Evolutionary conservation across 2,888 invertebrate genomes (phyloP).

Genomic region (Euclidia mi): DNA sequence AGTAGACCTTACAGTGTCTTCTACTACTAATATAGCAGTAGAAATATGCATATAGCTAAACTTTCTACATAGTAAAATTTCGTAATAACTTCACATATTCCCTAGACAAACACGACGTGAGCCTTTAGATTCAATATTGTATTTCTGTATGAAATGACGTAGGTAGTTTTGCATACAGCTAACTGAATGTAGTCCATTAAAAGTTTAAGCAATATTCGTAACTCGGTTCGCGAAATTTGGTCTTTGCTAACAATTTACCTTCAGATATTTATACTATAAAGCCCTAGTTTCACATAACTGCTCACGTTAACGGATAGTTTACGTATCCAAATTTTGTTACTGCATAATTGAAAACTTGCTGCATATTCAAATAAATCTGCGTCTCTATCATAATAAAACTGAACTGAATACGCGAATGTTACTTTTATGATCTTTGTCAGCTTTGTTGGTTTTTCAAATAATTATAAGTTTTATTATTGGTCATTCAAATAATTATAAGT

Average conservation of each 20-base stretch:
- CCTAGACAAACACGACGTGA: slow-evolving; percentile 53
- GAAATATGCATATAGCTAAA: slow-evolving; percentile 18
- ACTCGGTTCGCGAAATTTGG: slow-evolving; percentile 63
- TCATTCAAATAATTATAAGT: too few species aligned
- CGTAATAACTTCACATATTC: slow-evolving; percentile 47
- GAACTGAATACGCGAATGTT: too few species aligned
- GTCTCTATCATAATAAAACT: too few species aligned
- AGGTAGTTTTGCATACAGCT: slow-evolving; percentile 73
- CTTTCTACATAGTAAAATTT: slow-evolving; percentile 42
- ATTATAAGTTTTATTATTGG: too few species aligned
- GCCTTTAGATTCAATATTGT: slow-evolving; percentile 53
- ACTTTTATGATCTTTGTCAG: too few species aligned
- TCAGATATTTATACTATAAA: slow-evolving; percentile 42
- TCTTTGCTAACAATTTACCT: slow-evolving; percentile 60
- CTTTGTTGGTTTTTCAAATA: too few species aligned
- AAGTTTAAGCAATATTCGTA: slow-evolving; percentile 76
- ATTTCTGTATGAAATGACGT: slow-evolving; percentile 61
- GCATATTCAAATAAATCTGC: not conserved
- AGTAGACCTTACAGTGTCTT: too few species aligned
- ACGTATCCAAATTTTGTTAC: slow-evolving; percentile 4
- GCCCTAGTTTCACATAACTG: slow-evolving; percentile 25
- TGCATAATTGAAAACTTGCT: slow-evolving; percentile 3
- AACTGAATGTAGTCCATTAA: slow-evolving; percentile 82
- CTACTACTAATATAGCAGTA: too few species aligned
- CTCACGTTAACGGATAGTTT: slow-evolving; percentile 8